Conservation (phyloP, 2,888 invertebrate species). For the Bibio marci region DNA sequence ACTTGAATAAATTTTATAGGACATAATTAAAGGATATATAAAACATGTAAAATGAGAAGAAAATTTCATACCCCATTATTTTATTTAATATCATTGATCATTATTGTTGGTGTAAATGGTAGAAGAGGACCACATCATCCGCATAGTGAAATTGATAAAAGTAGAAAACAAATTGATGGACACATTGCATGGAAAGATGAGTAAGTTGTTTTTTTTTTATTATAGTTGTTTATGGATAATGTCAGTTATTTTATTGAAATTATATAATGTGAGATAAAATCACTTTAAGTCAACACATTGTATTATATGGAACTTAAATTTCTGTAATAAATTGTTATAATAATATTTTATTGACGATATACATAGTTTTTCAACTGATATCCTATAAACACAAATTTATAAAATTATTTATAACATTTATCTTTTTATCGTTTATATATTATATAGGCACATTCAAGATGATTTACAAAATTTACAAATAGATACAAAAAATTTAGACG, state of each 20-base stretch:
- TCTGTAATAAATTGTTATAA: too few relatives aligned
- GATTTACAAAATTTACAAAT: slow-evolving; percentile 46
- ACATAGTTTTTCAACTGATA: neutral
- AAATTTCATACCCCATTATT: neutral
- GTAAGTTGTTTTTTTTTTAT: slow-evolving; percentile 31
- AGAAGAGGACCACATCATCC: slow-evolving; percentile 51
- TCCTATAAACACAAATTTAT: neutral
- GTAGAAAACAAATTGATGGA: slow-evolving; percentile 36
- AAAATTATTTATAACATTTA: neutral
- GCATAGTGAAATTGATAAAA: slow-evolving; percentile 27
- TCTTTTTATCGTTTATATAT: slow-evolving; percentile 4
- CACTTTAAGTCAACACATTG: too few relatives aligned
- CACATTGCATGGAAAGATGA: slow-evolving; percentile 57
- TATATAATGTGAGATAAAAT: too few relatives aligned
- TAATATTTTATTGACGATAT: too few relatives aligned
- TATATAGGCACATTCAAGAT: slow-evolving; percentile 58
- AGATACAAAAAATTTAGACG: slow-evolving; percentile 38
- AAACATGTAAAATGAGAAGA: slow-evolving; percentile 1
- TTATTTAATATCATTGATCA: neutral
- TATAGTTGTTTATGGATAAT: neutral
- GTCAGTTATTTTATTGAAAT: neutral
- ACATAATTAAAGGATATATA: neutral
- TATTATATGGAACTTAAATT: too few relatives aligned
- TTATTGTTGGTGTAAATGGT: slow-evolving; percentile 10
- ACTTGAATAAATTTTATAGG: neutral